Evolutionary conservation across 2,113 vertebrate genomes (phyloP), one percentile per base, ranked within the genome.

Genomic region (Apodemus speciosus): DNA sequence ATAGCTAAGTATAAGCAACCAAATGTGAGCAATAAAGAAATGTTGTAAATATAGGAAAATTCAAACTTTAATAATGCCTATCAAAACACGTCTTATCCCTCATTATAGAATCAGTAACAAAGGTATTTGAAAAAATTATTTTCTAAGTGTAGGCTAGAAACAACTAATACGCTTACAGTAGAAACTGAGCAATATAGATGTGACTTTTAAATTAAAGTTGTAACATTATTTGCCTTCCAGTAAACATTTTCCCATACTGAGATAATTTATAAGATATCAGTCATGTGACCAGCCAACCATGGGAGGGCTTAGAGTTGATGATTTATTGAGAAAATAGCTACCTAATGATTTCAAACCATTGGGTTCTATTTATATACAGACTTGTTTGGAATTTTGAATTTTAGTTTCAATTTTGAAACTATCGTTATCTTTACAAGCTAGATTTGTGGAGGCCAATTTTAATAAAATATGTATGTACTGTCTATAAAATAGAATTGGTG

Each of bases 201-300:
- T 72, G 9, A 76, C 27, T 83, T 92, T 62, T 62, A 62, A 60
- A 62, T 84, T 35, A 80, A 92, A 88, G 2, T 46, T 73, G 15
- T 77, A 35, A n/a, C 6, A 38, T 56, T 0, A 73, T 71, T 92
- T 79, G 51, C 77, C 11, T n/a, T 88, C 79, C 40, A 85, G 23
- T 51, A 43, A 93, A 92, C 23, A 35, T 51, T 95, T 87, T 92
- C 93, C 13, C 75, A 87, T 14, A 75, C 58, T 3, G 66, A 46
- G 2, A 56, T 80, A 92, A 62, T 51, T 95, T 90, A 21, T 20
- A 80, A 75, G 30, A 4, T 87, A 4, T 76, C 46, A 81, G 25
- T 84, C n/a, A 85, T 10, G 62, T 13, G 79, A 25, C 27, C 3
- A 94, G 18, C 0, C 9, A 6, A 64, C 40, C 15, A 35, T 9